A percentile compares a stretch with the other conserved stretches of the same genome.
Evolutionary conservation across 2,888 invertebrate species (phyloP).

Genomic region (Scaeva pyrastri): DNA sequence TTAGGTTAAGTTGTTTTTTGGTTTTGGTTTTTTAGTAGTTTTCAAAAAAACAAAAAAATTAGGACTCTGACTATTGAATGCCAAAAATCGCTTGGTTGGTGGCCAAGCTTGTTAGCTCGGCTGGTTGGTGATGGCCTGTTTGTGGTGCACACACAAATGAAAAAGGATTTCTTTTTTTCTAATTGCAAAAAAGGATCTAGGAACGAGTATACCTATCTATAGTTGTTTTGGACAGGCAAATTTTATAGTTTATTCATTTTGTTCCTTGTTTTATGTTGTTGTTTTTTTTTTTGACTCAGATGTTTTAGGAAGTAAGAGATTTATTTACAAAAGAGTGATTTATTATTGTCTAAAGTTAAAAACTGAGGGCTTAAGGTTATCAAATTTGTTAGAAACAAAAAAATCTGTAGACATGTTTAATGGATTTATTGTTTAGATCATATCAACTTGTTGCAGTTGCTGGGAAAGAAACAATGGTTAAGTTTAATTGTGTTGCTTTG

Average conservation of each 20-base stretch:
- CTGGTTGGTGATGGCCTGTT: conserved; percentile 69
- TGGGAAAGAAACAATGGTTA: too few relatives aligned
- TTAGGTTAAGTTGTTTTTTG: conserved; percentile 14
- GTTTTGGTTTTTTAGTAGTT: conserved; percentile 15
- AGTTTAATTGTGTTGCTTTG: too few relatives aligned
- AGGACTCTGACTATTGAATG: conserved; percentile 51
- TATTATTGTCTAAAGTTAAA: conserved; percentile 45
- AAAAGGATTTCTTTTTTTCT: conserved; percentile 41
- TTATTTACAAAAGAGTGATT: conserved; percentile 41
- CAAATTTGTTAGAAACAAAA: conserved; percentile 44
- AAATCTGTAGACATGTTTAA: background rate
- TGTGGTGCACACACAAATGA: conserved; percentile 65
- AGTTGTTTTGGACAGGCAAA: conserved; percentile 59
- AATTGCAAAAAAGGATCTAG: conserved; percentile 58
- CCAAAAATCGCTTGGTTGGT: conserved; percentile 73
- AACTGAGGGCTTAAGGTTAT: conserved; percentile 47
- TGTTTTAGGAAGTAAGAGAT: background rate
- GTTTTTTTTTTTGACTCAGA: conserved; percentile 10
- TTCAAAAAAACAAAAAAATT: background rate
- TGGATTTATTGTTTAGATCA: background rate
- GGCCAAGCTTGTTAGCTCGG: conserved; percentile 69
- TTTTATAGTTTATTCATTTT: conserved; percentile 33
- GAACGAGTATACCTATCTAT: too few relatives aligned
- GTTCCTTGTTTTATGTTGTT: conserved; percentile 20
- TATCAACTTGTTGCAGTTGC: conserved; percentile 56